Conservation (phyloP, 2,888 invertebrate genomes). For the Hemithea aestivaria region DNA sequence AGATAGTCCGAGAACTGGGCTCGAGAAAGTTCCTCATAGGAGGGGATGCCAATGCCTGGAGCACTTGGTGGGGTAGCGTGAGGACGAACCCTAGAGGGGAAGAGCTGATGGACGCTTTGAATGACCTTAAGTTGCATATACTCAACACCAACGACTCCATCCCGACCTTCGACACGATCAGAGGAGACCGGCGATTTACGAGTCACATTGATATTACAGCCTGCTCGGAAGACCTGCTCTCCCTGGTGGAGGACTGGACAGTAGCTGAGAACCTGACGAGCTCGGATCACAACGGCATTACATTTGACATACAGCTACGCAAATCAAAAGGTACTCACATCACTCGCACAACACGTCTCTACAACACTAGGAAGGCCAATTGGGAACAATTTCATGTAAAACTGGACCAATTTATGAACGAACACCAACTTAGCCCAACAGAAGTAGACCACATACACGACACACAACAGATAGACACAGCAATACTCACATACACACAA, state of each 20-base stretch:
- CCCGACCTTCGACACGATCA: conserved; percentile 1
- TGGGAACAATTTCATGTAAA: neutral
- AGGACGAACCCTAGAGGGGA: conserved; percentile 19
- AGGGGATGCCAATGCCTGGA: conserved; percentile 23
- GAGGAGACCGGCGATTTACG: neutral
- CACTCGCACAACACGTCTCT: no score
- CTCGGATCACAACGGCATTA: neutral
- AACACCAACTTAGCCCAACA: neutral
- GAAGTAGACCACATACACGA: neutral
- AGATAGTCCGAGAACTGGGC: neutral
- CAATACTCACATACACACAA: conserved; percentile 1
- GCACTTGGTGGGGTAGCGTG: conserved; percentile 23
- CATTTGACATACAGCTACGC: neutral
- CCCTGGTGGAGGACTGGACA: neutral
- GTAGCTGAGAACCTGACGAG: no score
- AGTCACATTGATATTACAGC: neutral
- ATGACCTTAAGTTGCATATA: no score
- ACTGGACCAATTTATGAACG: no score
- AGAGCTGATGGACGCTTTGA: conserved; percentile 2
- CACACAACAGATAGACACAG: neutral
- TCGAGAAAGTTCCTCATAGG: conserved; percentile 5
- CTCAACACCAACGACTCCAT: no score
- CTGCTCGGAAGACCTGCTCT: neutral
- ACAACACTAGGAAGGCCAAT: no score
- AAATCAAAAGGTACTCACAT: neutral